Evolutionary conservation across 2,888 invertebrate species (phyloP).

Genomic region (Amblyteles armatorius): DNA sequence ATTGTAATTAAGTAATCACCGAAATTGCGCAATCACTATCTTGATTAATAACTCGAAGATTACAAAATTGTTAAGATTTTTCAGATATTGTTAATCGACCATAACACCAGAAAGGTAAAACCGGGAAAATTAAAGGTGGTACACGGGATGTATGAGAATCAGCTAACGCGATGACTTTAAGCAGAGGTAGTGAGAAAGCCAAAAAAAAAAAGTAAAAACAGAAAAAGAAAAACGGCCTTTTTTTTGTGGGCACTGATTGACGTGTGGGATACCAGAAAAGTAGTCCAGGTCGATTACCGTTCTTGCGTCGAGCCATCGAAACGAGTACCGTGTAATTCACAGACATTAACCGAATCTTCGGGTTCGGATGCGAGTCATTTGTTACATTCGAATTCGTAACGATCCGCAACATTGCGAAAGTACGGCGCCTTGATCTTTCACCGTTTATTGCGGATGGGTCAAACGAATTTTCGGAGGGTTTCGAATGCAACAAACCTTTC

Average conservation of each 20-base stretch:
- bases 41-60: background rate
- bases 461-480: background rate
- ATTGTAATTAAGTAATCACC: background rate
- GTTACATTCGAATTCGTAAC: background rate
- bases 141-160: background rate
- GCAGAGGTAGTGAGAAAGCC: background rate
- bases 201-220: background rate
- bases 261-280: constrained; percentile 21
- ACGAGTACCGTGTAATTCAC: background rate
- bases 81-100: background rate
- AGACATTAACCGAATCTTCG: background rate
- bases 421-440: background rate
- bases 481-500: background rate
- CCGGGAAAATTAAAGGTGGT: background rate
- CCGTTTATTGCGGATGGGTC: background rate
- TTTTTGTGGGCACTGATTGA: background rate
- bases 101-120: background rate
- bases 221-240: background rate
- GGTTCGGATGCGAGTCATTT: constrained; percentile 2
- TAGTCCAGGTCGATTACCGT: constrained; percentile 37
- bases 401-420: background rate
- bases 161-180: background rate
- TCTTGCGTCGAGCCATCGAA: constrained; percentile 11
- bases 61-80: background rate
- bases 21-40: background rate